Evolutionary conservation across 2,797 vertebrate species (phyloP).

Genomic region (Crenichthys baileyi): DNA sequence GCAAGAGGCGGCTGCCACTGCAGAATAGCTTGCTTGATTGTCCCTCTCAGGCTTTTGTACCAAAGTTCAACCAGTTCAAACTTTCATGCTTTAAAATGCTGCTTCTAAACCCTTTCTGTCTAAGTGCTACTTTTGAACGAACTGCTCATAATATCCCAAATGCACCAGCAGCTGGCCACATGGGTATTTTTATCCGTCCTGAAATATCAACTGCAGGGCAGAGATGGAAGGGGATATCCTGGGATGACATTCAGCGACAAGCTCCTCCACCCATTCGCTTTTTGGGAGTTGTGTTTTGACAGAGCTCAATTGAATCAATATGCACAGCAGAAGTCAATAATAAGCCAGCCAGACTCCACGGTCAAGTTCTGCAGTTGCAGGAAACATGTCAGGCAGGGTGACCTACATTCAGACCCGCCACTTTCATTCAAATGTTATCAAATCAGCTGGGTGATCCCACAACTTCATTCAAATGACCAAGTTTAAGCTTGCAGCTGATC

Average conservation of each 20-base stretch:
- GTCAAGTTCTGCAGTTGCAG: slow-evolving; percentile 8
- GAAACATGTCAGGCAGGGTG: slow-evolving; percentile 31
- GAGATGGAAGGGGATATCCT: slow-evolving; percentile 32
- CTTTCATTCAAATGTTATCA: slow-evolving; percentile 19
- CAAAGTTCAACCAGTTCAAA: slow-evolving; percentile 48
- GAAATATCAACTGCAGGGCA: slow-evolving; percentile 62
- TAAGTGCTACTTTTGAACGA: slow-evolving; percentile 33
- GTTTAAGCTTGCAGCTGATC: not conserved
- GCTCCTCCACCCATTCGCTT: slow-evolving; percentile 20
- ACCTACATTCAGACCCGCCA: slow-evolving; percentile 47
- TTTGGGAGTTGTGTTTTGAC: slow-evolving; percentile 26
- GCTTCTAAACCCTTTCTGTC: not conserved
- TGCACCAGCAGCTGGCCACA: slow-evolving; percentile 56
- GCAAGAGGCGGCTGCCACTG: not conserved
- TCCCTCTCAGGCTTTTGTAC: not conserved
- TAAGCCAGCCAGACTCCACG: not conserved
- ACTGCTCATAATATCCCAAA: slow-evolving; percentile 23
- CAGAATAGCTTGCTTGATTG: slow-evolving; percentile 28
- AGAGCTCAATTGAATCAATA: slow-evolving; percentile 16
- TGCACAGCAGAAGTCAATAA: slow-evolving; percentile 37
- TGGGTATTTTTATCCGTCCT: slow-evolving; percentile 78
- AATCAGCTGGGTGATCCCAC: not conserved
- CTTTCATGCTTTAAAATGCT: slow-evolving; percentile 9
- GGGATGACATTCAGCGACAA: slow-evolving; percentile 32
- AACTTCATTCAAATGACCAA: not conserved